Conservation (phyloP, 2,113 vertebrate species). For the Colinus virginianus region DNA sequence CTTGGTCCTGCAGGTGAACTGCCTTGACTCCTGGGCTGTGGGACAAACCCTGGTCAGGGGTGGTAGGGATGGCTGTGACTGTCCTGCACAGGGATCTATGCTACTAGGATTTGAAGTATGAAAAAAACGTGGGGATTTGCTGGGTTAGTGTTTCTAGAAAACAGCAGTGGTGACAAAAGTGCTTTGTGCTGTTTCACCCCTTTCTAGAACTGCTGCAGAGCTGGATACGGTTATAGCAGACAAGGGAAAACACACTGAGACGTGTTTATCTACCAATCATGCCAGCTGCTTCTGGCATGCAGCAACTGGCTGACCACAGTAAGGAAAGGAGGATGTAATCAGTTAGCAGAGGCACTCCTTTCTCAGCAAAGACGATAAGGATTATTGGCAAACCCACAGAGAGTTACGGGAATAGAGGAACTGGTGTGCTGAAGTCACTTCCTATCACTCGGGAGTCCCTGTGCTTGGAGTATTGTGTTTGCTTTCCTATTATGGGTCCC, state of each 20-base stretch:
- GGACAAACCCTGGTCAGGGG: neutral
- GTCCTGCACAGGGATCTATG: neutral
- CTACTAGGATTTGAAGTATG: neutral
- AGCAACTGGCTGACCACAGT: slow-evolving; percentile 57
- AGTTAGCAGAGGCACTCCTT: slow-evolving; percentile 44
- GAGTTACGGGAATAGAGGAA: slow-evolving; percentile 70
- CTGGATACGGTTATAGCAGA: slow-evolving; percentile 37
- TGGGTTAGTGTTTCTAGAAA: neutral
- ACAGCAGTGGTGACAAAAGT: neutral
- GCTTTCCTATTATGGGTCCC: neutral
- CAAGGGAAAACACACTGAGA: neutral
- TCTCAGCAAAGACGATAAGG: slow-evolving; percentile 55
- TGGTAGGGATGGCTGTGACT: neutral
- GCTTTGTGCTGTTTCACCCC: neutral
- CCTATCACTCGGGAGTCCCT: slow-evolving; percentile 49
- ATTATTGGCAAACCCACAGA: slow-evolving; percentile 56
- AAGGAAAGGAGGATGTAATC: slow-evolving; percentile 39
- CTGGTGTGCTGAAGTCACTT: slow-evolving; percentile 64
- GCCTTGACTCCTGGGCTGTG: neutral
- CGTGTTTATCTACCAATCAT: slow-evolving; percentile 12
- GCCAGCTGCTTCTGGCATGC: slow-evolving; percentile 48
- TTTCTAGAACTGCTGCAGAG: neutral
- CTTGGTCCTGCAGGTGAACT: neutral
- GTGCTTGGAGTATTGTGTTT: slow-evolving; percentile 35
- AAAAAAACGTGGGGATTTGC: neutral